Conservation (phyloP, 2,113 vertebrate genomes). For the Phoenicopterus ruber region DNA sequence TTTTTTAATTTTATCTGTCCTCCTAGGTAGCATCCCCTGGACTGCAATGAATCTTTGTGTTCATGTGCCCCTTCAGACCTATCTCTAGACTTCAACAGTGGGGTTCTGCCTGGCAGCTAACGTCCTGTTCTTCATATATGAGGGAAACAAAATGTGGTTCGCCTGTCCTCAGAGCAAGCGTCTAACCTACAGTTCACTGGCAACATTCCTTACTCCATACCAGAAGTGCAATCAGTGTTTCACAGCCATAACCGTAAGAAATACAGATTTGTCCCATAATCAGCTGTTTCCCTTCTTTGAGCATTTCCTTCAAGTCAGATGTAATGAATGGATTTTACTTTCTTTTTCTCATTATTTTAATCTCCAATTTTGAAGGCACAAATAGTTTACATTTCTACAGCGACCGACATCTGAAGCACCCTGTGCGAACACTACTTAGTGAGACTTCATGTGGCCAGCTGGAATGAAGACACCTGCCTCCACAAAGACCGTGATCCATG, state of each 20-base stretch:
- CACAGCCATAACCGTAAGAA: neutral
- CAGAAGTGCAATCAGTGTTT: neutral
- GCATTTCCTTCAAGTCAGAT: neutral
- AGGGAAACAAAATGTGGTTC: neutral
- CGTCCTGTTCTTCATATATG: neutral
- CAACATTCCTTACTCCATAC: neutral
- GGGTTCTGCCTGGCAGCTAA: neutral
- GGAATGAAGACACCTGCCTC: neutral
- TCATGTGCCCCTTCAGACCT: neutral
- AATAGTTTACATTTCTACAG: neutral
- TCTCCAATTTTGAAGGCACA: neutral
- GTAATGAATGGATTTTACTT: neutral
- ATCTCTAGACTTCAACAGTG: neutral
- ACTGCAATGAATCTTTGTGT: neutral
- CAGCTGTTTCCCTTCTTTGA: neutral
- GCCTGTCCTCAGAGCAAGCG: accelerated
- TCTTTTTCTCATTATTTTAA: neutral
- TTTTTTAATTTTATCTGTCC: neutral
- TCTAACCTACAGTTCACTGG: neutral
- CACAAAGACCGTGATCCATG: neutral
- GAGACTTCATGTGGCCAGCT: neutral
- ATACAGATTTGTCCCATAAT: neutral
- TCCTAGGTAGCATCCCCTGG: neutral
- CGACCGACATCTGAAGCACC: neutral
- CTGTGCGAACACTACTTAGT: neutral